Evolutionary conservation across 2,113 vertebrate genomes (phyloP).

Genomic region (Ascaphus truei): DNA sequence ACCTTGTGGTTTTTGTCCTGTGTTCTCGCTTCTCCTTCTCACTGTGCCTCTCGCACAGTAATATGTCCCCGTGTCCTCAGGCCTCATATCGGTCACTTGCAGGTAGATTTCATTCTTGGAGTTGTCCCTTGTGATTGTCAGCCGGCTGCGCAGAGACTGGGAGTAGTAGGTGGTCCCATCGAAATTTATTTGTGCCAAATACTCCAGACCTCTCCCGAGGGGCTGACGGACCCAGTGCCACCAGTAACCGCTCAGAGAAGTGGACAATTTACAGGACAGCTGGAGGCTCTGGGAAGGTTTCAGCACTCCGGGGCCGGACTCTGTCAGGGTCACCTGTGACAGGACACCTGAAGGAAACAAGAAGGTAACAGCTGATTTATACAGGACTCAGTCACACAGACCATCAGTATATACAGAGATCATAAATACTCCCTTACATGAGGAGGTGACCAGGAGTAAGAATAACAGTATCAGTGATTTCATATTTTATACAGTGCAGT

Average conservation of each 20-base stretch:
- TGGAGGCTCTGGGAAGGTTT: slow-evolving; percentile 11
- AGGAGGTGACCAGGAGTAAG: too few relatives aligned
- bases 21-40: neutral
- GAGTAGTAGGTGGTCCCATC: neutral
- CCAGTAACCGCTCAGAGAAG: neutral
- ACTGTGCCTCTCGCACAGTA: neutral
- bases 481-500: too few relatives aligned
- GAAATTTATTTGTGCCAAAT: neutral
- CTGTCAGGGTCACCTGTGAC: too few relatives aligned
- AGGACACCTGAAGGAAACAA: too few relatives aligned
- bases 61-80: neutral
- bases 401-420: too few relatives aligned
- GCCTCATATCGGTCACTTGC: neutral
- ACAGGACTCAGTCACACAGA: neutral
- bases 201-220: slow-evolving; percentile 2
- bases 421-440: too few relatives aligned
- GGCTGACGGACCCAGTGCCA: neutral
- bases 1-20: neutral
- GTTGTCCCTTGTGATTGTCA: slow-evolving; percentile 18
- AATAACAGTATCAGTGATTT: too few relatives aligned
- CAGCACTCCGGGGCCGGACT: too few relatives aligned
- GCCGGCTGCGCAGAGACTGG: neutral
- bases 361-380: too few relatives aligned
- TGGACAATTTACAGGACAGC: slow-evolving; percentile 13
- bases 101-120: slow-evolving; percentile 1